Conservation (phyloP, 1,140 invertebrate genomes). For the Pogonognathellus flavescens region DNA sequence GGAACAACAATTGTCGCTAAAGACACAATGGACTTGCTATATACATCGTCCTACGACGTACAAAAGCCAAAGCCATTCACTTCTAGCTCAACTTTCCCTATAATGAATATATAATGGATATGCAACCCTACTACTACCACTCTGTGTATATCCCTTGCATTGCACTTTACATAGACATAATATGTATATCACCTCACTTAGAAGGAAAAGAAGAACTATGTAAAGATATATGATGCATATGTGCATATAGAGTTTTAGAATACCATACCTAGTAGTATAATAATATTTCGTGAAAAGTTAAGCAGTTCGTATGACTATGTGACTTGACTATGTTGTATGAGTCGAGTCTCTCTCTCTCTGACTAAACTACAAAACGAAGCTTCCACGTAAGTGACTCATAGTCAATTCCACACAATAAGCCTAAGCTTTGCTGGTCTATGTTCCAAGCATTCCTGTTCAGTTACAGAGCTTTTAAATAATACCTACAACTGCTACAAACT, state of each 20-base stretch:
- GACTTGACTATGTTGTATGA: background rate
- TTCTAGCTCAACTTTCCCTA: slow-evolving; percentile 33
- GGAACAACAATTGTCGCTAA: slow-evolving; percentile 15
- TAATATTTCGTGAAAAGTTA: too few relatives aligned
- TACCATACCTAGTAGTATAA: background rate
- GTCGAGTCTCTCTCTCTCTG: background rate
- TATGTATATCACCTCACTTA: too few relatives aligned
- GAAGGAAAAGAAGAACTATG: background rate
- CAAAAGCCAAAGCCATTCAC: background rate
- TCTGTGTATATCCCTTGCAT: background rate
- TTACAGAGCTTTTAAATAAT: background rate
- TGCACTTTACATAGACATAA: background rate
- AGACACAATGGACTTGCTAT: slow-evolving; percentile 12
- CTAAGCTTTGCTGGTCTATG: background rate
- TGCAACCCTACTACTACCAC: background rate
- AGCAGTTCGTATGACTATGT: background rate
- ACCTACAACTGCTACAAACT: background rate
- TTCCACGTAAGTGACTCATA: slow-evolving; percentile 48
- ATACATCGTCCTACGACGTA: background rate
- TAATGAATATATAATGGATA: background rate
- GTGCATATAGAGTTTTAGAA: too few relatives aligned
- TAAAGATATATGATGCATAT: background rate
- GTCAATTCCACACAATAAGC: slow-evolving; percentile 29
- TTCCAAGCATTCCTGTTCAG: background rate
- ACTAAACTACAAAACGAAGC: slow-evolving; percentile 32